Evolutionary conservation across 2,888 invertebrate genomes (phyloP).

Genomic region (Zhuqinia jingwanae): DNA sequence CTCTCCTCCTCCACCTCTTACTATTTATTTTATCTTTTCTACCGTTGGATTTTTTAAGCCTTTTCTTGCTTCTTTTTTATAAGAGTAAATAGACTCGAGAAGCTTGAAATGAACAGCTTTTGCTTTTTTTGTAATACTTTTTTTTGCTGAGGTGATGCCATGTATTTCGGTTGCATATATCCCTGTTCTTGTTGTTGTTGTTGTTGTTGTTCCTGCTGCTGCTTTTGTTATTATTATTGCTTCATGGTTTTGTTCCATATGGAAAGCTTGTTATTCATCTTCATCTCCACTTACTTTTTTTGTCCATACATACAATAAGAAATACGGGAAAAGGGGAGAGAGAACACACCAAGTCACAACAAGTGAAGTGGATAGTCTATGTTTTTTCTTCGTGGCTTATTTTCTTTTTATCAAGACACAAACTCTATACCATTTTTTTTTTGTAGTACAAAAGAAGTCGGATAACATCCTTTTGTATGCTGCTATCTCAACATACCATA

Average conservation of each 20-base stretch:
- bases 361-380: conserved; percentile 1
- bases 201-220: too few relatives aligned
- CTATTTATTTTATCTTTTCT: neutral
- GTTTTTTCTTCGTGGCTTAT: neutral
- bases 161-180: neutral
- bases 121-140: neutral
- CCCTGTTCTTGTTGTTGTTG: too few relatives aligned
- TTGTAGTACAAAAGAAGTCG: too few relatives aligned
- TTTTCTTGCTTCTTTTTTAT: conserved; percentile 32
- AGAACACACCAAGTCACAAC: neutral
- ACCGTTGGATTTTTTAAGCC: conserved; percentile 38
- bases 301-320: neutral
- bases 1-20: neutral
- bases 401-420: too few relatives aligned
- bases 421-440: too few relatives aligned
- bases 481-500: too few relatives aligned
- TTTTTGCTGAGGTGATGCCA: neutral
- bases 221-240: neutral
- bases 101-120: conserved; percentile 22
- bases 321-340: neutral
- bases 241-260: conserved; percentile 23
- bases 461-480: too few relatives aligned
- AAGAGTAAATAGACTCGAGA: neutral
- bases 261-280: conserved; percentile 52
- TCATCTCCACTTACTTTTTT: conserved; percentile 6